Evolutionary conservation across 2,888 invertebrate genomes (phyloP), one percentile per base, ranked within the genome.

Genomic region (Baccha elongata): DNA sequence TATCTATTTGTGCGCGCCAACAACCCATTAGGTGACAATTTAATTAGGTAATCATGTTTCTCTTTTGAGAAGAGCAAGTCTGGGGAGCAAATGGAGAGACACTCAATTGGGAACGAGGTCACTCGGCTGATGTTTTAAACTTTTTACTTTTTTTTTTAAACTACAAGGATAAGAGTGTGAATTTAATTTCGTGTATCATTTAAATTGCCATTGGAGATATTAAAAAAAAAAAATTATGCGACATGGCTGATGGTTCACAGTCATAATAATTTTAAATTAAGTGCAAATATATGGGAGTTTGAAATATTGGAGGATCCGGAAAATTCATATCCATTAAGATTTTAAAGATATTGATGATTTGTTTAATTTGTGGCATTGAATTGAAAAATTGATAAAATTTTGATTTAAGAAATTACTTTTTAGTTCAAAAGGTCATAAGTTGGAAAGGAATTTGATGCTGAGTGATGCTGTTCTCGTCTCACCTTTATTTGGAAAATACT

Each of bases 31-130:
- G 76, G 48, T 76, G 72, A 42, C 67, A 67, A 76, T 83, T 76
- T 83, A 83, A 83, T 83, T 83, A 81, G 76, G 81, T 83, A 83
- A 72, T 62, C 62, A 46, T 83, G 67, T 76, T 72, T 76, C 65
- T 35, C 48, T 69, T 65, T 71, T 60, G 35, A 65, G 58, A 26
- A n/a, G 11, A 40, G 32, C n/a, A 23, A 48, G 55, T 64, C 72
- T 78, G 65, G 65, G 42, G 71, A 64, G 64, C 72, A 65, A 58
- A 65, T 58, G 60, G 75, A 68, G 52, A 52, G 26, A 60, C 44
- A 42, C 53, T 29, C 26, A 62, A 75, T 60, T 44, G 48, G 58
- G 58, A 58, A 65, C 65, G 72, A 58, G 64, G 76, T 72, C 76
- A 50, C 17, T 13, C 6, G 53, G 19, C 19, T 23, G 13, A 37